Evolutionary conservation across 1,140 invertebrate species (phyloP), one percentile per base, ranked within the genome.

Genomic region (Tribolium castaneum): DNA sequence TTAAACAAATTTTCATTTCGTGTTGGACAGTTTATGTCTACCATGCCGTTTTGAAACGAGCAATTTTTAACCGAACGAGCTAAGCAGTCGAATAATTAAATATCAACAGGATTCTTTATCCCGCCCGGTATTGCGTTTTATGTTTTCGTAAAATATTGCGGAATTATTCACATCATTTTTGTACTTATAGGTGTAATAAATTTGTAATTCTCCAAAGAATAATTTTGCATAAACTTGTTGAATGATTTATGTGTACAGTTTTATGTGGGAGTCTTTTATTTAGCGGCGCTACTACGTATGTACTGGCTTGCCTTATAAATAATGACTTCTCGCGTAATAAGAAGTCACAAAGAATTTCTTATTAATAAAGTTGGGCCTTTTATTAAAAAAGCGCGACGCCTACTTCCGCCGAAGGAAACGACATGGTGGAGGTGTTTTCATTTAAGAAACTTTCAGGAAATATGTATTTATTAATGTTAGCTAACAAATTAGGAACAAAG

Each of bases 131-230:
- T 30, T 30, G 25, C 25, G 25, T 30, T 30, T 30, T 30, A 30
- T 30, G 25, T 30, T 30, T 30, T 13, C 12, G 19, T 59, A n/a
- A 59, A 25, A 59, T 59, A 59, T 59, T 25, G 19, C 14, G 2
- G 54, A 59, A 59, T 59, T 59, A 59, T 59, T 25, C 19, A 59
- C 10, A 59, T 59, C 54, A 25, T 25, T 59, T 59, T 59, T 59
- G 54, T 59, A 59, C 54, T 59, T 59, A 59, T 22, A 59, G 14
- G 16, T 59, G 19, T 59, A 22, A 59, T 59, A 59, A 59, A 59
- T 59, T 59, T 59, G 10, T 59, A 59, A 59, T 59, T 59, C 54
- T 59, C 54, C 54, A 59, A 59, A 59, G 14, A 59, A 59, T 59
- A 59, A 59, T 59, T 59, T 25, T 59, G 22, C 54, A 59, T 59